Percentiles rank a stretch among this genome's conserved stretches.
Conservation (phyloP, 1,140 invertebrate genomes). For the Zaprionus davidi region DNA sequence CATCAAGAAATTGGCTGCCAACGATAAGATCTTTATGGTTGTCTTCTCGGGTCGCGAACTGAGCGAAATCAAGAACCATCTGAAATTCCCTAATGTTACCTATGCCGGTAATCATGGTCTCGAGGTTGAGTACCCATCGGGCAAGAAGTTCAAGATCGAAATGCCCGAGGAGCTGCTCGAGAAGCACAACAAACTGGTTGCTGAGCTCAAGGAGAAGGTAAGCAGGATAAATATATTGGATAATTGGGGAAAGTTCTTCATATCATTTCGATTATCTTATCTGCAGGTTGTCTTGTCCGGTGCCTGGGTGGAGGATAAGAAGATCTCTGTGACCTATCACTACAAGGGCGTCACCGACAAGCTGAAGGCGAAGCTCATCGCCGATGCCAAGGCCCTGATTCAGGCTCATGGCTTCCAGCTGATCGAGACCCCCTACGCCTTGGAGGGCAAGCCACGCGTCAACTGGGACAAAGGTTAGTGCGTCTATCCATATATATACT, state of each 20-base stretch:
- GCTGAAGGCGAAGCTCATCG: conserved; percentile 87
- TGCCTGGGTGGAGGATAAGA: conserved; percentile 97
- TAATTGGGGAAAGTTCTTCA: not conserved
- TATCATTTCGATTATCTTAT: too few species aligned
- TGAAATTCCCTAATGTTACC: conserved; percentile 95
- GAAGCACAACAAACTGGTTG: conserved; percentile 91
- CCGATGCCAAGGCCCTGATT: conserved; percentile 90
- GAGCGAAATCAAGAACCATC: conserved; percentile 94
- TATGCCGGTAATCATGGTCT: conserved; percentile 96
- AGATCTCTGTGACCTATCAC: conserved; percentile 93
- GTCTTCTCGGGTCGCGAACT: conserved; percentile 94
- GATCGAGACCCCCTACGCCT: conserved; percentile 91
- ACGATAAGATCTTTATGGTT: conserved; percentile 94
- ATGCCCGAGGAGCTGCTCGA: conserved; percentile 93
- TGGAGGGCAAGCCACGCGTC: conserved; percentile 95
- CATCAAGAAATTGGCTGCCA: conserved; percentile 91
- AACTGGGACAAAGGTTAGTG: conserved; percentile 93
- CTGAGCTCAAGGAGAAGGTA: conserved; percentile 92
- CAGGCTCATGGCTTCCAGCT: conserved; percentile 91
- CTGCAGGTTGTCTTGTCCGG: conserved; percentile 91
- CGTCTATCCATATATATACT: not conserved
- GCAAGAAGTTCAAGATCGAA: conserved; percentile 96
- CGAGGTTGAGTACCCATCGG: conserved; percentile 94
- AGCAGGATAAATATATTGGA: too few species aligned
- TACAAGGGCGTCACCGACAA: conserved; percentile 92